A percentile compares a stretch with the other conserved stretches of the same genome.
phyloP scores from a whole-genome alignment of 2,113 vertebrate genomes.

The Colossoma macropomum region DNA sequence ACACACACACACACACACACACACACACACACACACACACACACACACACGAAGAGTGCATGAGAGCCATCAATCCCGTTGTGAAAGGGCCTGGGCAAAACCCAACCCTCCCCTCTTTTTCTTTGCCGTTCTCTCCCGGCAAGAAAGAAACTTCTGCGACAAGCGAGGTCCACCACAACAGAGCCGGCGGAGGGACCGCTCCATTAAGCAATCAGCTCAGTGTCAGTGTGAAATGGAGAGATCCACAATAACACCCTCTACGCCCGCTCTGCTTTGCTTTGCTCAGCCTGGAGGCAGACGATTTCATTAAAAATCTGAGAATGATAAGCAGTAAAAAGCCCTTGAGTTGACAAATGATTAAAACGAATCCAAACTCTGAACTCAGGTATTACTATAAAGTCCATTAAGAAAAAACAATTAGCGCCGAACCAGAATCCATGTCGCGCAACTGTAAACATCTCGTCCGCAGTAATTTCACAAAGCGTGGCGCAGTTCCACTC shows the following conservation, averaged over 20 bases:
- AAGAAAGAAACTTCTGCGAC: constrained; percentile 32
- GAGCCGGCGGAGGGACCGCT: not conserved
- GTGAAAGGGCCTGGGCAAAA: constrained; percentile 24
- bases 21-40: not conserved
- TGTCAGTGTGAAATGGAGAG: constrained; percentile 32
- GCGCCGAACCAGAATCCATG: not conserved
- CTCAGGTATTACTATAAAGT: not conserved
- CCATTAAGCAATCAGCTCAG: constrained; percentile 19
- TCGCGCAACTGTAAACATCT: not conserved
- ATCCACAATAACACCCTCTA: constrained; percentile 13
- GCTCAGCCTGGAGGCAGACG: not conserved
- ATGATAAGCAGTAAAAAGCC: not conserved
- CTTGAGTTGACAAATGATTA: not conserved
- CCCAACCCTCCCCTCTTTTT: constrained; percentile 15
- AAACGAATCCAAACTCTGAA: not conserved
- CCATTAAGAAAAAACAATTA: not conserved
- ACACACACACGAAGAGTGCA: not conserved
- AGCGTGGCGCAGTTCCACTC: constrained; percentile 16
- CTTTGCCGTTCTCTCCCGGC: constrained; percentile 8
- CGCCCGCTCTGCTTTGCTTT: not conserved
- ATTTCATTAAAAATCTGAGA: constrained; percentile 30
- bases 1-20: constrained; percentile 2
- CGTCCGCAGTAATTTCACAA: not conserved
- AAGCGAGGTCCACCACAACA: not conserved
- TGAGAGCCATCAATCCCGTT: constrained; percentile 43